phyloP scores from a whole-genome alignment of 2,797 vertebrate species.

The Microctenopoma steveboyesi region DNA sequence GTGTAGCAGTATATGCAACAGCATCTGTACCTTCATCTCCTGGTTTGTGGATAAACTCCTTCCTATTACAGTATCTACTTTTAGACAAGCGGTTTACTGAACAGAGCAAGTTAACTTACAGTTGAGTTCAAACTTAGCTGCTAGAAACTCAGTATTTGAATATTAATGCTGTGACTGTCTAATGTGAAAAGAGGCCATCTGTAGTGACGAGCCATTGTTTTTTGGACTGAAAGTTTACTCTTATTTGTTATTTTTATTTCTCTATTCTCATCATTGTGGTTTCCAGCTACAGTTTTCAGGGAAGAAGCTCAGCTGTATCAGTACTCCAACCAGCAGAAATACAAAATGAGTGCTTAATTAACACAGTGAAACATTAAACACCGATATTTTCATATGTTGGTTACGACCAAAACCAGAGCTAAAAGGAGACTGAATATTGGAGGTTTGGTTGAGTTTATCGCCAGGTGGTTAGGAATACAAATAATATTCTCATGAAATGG shows the following conservation, averaged over 20 bases:
- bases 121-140: no score
- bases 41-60: background rate
- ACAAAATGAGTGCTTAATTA: background rate
- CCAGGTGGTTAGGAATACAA: no score
- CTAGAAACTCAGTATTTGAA: constrained; percentile 9
- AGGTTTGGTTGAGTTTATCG: no score
- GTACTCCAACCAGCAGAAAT: background rate
- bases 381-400: no score
- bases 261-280: background rate
- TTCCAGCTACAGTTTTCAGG: background rate
- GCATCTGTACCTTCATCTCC: constrained; percentile 2
- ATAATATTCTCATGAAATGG: no score
- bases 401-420: no score
- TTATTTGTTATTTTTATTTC: background rate
- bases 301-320: background rate
- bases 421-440: no score
- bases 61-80: background rate
- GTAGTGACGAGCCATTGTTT: constrained; percentile 2
- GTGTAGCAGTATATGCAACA: background rate
- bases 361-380: no score
- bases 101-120: background rate
- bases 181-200: background rate
- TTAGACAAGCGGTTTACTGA: constrained; percentile 7
- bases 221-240: background rate
- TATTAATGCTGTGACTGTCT: background rate